These are phyloP conservation scores for Spea bombifrons DNA, from an alignment of 2,113 vertebrate species.

Conservation along the genomic window DNA sequence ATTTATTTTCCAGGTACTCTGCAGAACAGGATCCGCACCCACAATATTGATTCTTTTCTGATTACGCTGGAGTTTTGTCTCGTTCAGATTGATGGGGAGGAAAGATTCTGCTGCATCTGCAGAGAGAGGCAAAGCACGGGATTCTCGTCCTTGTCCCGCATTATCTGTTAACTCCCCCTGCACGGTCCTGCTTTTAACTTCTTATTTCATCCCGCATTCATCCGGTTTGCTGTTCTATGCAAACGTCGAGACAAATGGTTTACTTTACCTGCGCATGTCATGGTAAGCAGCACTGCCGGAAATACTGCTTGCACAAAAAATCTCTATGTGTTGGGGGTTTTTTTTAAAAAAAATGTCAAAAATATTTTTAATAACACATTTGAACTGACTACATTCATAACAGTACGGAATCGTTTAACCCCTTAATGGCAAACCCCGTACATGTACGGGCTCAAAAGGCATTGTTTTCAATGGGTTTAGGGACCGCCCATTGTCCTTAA, in stretches of 20 bases:
- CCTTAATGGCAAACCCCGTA: too few relatives aligned
- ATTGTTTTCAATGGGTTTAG: too few relatives aligned
- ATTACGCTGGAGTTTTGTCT: slow-evolving; percentile 13
- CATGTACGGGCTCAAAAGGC: too few relatives aligned
- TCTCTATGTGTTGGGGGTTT: too few relatives aligned
- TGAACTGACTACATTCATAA: too few relatives aligned
- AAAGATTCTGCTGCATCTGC: slow-evolving; percentile 9
- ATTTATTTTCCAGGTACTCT: slow-evolving; percentile 16
- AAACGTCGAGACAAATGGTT: neutral
- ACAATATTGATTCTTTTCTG: slow-evolving; percentile 28
- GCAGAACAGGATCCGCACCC: neutral
- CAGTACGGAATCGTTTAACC: too few relatives aligned
- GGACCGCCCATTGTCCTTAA: too few relatives aligned
- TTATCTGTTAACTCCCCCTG: neutral
- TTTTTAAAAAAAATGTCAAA: too few relatives aligned
- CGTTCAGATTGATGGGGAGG: slow-evolving; percentile 13
- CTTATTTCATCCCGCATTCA: neutral
- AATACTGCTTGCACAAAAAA: too few relatives aligned
- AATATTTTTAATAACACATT: too few relatives aligned
- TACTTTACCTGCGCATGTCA: too few relatives aligned
- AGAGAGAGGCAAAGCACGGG: neutral
- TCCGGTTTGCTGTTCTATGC: neutral
- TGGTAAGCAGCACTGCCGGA: too few relatives aligned
- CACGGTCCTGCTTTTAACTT: neutral
- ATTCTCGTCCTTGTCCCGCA: neutral